Conservation (phyloP, 2,113 vertebrate genomes). For the Lathamus discolor region DNA sequence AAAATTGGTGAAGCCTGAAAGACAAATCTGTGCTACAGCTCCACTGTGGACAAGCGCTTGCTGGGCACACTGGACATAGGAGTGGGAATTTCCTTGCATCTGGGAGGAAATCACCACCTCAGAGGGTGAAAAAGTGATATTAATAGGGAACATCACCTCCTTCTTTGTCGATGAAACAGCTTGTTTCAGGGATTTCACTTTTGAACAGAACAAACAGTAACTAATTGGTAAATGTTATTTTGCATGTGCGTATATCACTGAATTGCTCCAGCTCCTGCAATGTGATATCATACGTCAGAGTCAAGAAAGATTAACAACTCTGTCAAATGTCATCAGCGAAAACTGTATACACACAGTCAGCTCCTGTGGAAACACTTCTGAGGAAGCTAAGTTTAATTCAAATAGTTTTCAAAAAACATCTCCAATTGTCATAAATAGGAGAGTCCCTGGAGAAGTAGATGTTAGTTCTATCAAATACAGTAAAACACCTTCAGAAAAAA, state of each 20-base stretch:
- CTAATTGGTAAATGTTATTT: neutral
- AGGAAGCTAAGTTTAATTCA: conserved; percentile 60
- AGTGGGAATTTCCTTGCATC: neutral
- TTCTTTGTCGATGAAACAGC: accelerated
- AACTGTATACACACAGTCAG: neutral
- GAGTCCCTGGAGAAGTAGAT: conserved; percentile 69
- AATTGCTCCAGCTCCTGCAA: neutral
- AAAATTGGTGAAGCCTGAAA: neutral
- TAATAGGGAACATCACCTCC: neutral
- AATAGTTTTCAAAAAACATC: conserved; percentile 59
- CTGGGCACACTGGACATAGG: accelerated
- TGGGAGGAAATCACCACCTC: neutral
- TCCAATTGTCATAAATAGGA: conserved; percentile 65
- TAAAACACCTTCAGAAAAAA: conserved; percentile 53
- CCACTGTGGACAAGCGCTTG: accelerated
- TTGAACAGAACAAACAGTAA: neutral
- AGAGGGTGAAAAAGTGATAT: neutral
- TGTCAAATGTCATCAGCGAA: neutral
- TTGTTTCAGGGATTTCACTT: neutral
- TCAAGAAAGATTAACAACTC: neutral
- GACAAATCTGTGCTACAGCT: neutral
- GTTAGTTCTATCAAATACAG: conserved; percentile 58
- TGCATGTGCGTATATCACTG: neutral
- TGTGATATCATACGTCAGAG: neutral
- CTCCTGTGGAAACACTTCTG: conserved; percentile 38